These are phyloP conservation scores for Epinotia nisella DNA, from an alignment of 2,888 invertebrate species.

Conservation along the genomic window DNA sequence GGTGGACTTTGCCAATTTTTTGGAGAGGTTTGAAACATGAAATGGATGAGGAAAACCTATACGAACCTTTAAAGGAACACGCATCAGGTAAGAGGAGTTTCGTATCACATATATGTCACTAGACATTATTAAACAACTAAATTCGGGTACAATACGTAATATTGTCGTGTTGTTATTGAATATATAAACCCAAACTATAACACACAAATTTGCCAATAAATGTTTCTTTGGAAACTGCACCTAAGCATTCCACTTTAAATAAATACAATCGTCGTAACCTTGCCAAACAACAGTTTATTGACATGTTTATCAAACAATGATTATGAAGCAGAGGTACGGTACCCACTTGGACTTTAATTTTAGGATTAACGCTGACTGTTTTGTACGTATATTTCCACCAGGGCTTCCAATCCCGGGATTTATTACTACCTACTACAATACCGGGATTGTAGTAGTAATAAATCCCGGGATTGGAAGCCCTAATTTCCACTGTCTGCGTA, in stretches of 20 bases:
- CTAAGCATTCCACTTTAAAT: background rate
- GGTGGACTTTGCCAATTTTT: constrained; percentile 92
- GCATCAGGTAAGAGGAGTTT: constrained; percentile 81
- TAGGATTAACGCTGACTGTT: background rate
- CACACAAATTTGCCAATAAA: background rate
- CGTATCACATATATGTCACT: too few relatives aligned
- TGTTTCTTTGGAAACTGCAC: too few relatives aligned
- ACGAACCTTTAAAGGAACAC: constrained; percentile 89
- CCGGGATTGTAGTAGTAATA: too few relatives aligned
- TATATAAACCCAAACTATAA: background rate
- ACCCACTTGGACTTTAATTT: background rate
- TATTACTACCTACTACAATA: too few relatives aligned
- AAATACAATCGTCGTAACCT: background rate
- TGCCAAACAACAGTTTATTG: background rate
- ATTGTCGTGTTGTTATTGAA: background rate
- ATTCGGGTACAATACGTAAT: background rate
- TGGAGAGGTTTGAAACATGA: constrained; percentile 90
- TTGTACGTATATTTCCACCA: background rate
- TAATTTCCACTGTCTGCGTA: constrained; percentile 48
- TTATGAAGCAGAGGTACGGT: background rate
- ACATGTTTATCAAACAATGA: background rate
- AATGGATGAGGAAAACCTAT: constrained; percentile 90
- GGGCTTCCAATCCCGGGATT: too few relatives aligned
- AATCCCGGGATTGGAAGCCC: too few relatives aligned
- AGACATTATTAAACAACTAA: background rate